Percentiles rank a stretch among this genome's conserved stretches.
Evolutionary conservation across 2,113 vertebrate genomes (phyloP).

Genomic region (Malurus elegans): DNA sequence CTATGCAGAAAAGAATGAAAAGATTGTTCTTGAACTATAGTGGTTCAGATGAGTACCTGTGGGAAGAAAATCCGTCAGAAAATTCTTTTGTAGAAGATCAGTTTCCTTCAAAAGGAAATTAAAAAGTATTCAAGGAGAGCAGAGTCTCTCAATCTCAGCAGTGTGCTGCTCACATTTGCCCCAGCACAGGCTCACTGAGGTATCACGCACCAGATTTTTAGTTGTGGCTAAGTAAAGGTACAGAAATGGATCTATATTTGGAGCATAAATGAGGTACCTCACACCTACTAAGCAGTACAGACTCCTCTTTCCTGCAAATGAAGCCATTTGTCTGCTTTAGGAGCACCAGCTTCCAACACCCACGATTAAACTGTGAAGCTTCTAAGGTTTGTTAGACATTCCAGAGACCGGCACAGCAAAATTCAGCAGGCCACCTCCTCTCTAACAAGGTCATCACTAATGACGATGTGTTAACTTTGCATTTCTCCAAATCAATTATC

Average conservation of each 20-base stretch:
- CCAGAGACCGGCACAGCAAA: not conserved
- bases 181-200: not conserved
- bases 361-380: not conserved
- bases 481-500: not conserved
- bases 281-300: not conserved
- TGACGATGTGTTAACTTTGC: not conserved
- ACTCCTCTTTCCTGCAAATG: not conserved
- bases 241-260: not conserved
- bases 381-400: not conserved
- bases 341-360: not conserved
- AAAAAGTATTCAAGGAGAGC: not conserved
- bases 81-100: not conserved
- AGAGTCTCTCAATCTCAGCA: not conserved
- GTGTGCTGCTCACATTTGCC: not conserved
- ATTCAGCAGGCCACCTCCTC: not conserved
- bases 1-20: not conserved
- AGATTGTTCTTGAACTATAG: not conserved
- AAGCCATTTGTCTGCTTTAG: not conserved
- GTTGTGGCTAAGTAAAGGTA: not conserved
- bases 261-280: not conserved
- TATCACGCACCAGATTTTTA: not conserved
- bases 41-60: not conserved
- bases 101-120: not conserved
- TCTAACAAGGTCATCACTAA: not conserved
- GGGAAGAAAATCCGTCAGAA: not conserved